A percentile compares a stretch with the other conserved stretches of the same genome.
These are phyloP conservation scores for Cladopsammia gracilis DNA, from an alignment of 64 coral and sea anemone species.

Conservation along the genomic window DNA sequence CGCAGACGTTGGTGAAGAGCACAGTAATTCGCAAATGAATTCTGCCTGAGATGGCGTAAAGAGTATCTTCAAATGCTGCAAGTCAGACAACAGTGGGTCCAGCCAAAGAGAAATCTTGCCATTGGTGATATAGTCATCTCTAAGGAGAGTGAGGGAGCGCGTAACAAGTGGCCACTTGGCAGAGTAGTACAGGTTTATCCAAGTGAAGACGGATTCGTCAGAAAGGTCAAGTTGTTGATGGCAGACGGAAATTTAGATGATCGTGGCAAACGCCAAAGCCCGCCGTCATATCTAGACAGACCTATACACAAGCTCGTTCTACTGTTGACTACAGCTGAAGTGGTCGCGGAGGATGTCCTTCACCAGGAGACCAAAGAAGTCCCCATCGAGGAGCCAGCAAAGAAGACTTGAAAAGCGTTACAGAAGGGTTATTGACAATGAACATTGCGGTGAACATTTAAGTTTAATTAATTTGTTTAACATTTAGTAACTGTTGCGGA, in stretches of 20 bases:
- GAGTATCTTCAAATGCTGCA: constrained; percentile 37
- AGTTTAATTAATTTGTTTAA: neutral
- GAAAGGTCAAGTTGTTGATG: constrained; percentile 13
- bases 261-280: constrained; percentile 24
- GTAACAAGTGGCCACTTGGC: constrained; percentile 44
- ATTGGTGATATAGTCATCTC: constrained; percentile 13
- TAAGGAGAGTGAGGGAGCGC: neutral
- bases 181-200: constrained; percentile 1
- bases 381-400: constrained; percentile 32
- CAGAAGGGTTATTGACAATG: neutral
- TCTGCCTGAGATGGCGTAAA: constrained; percentile 4
- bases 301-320: constrained; percentile 25
- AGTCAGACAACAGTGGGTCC: constrained; percentile 20
- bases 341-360: neutral
- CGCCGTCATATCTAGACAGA: constrained; percentile 10
- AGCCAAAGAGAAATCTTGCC: constrained; percentile 12
- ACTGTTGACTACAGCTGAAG: constrained; percentile 19
- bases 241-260: constrained; percentile 14
- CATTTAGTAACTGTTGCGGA: neutral
- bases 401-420: neutral
- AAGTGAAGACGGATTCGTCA: neutral
- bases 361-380: neutral
- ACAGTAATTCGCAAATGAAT: constrained; percentile 24
- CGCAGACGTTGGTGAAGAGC: neutral
- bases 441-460: neutral